These are phyloP conservation scores for Ichneumoninae sp. DNA, from an alignment of 2,888 invertebrate species.

Conservation along the genomic window DNA sequence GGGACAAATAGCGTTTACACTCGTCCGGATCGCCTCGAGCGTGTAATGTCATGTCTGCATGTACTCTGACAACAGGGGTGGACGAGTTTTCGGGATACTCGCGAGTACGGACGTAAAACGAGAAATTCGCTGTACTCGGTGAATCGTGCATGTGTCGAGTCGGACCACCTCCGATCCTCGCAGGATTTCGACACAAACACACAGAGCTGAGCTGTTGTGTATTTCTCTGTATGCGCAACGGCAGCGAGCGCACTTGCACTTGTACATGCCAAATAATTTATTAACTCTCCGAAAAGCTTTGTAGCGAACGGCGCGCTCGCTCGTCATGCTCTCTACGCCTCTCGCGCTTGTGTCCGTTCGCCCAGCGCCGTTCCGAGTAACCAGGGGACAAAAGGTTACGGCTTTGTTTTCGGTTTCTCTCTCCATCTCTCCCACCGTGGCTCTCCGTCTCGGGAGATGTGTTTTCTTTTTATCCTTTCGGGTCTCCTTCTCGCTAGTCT, in stretches of 20 bases:
- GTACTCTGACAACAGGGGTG: neutral
- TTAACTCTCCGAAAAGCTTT: constrained; percentile 67
- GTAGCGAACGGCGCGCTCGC: constrained; percentile 60
- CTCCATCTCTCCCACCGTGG: constrained; percentile 27
- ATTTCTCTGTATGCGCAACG: constrained; percentile 6
- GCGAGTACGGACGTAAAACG: neutral
- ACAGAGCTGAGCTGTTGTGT: neutral
- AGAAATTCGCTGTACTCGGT: neutral
- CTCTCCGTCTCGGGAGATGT: neutral
- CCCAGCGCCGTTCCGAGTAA: constrained; percentile 65
- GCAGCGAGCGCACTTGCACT: constrained; percentile 28
- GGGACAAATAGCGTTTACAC: neutral
- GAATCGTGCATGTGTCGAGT: neutral
- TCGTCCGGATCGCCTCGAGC: neutral
- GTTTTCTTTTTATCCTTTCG: constrained; percentile 55
- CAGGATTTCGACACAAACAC: neutral
- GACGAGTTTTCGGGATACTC: neutral
- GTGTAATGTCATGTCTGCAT: neutral
- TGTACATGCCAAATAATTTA: constrained; percentile 62
- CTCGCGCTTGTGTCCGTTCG: constrained; percentile 30
- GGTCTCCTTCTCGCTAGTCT: constrained; percentile 32
- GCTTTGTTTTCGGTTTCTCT: constrained; percentile 69
- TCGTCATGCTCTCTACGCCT: constrained; percentile 52
- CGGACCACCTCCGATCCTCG: neutral
- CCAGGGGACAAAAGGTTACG: constrained; percentile 74